Percentiles rank a stretch among this genome's conserved stretches.
Conservation (phyloP, 1,140 invertebrate species). For the Papilio polytes region DNA sequence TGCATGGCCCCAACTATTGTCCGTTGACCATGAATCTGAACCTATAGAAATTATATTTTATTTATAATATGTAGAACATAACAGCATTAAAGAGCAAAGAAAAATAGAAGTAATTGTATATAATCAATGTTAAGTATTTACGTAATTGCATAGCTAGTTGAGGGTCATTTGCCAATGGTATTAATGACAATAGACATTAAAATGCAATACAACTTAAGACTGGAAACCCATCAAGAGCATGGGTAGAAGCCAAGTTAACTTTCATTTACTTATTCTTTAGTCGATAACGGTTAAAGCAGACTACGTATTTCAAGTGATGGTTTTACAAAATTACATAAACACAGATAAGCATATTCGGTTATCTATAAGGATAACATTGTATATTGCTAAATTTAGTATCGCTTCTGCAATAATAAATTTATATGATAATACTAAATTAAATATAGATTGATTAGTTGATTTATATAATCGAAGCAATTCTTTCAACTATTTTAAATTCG, state of each 20-base stretch:
- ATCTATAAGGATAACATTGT: no score
- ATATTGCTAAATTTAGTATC: no score
- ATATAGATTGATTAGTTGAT: no score
- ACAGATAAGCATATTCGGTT: no score
- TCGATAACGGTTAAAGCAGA: no score
- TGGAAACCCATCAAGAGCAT: conserved; percentile 20
- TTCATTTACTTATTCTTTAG: neutral
- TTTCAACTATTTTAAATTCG: neutral
- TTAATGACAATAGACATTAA: conserved; percentile 32
- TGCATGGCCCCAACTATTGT: conserved; percentile 58
- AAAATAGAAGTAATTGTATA: neutral
- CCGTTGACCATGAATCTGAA: conserved; percentile 45
- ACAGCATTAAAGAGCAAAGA: neutral
- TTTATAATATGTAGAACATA: neutral
- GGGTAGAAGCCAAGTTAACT: neutral
- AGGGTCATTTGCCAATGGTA: conserved; percentile 13
- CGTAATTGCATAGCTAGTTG: conserved; percentile 18
- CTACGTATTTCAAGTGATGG: no score
- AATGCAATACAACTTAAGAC: conserved; percentile 18
- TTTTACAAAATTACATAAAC: no score
- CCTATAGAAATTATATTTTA: conserved; percentile 4
- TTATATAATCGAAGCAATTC: no score
- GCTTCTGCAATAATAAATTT: no score
- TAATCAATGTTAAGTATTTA: conserved; percentile 1
- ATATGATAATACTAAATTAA: no score